A percentile compares a stretch with the other conserved stretches of the same genome.
phyloP scores from a whole-genome alignment of 1,140 invertebrate species.

The Teleopsis dalmanni region DNA sequence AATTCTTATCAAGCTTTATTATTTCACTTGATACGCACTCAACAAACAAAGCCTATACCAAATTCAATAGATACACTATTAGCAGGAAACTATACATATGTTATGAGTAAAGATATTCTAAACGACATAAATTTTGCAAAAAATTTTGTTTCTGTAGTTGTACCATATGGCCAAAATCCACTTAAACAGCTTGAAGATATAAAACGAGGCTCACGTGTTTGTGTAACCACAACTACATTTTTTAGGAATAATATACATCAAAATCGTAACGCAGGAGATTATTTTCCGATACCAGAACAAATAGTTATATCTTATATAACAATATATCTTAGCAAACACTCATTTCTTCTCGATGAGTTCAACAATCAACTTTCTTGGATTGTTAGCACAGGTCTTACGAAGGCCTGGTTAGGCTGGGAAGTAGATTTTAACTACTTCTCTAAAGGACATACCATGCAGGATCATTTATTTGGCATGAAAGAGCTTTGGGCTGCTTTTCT shows the following conservation, averaged over 20 bases:
- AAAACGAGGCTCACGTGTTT: not conserved
- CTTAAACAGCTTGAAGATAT: not conserved
- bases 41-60: no score
- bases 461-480: no score
- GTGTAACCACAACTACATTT: not conserved
- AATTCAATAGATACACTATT: no score
- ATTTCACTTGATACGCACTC: not conserved
- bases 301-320: not conserved
- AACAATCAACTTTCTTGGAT: not conserved
- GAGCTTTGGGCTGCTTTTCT: no score
- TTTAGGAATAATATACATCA: not conserved
- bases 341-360: not conserved
- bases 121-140: no score
- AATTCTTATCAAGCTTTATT: not conserved
- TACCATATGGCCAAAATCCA: not conserved
- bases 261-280: not conserved
- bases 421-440: no score
- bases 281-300: not conserved
- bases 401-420: not conserved
- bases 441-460: no score
- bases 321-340: conserved; percentile 1
- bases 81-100: no score
- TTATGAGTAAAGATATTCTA: no score
- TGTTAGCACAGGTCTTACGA: not conserved
- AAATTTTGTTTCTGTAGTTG: not conserved